Percentiles rank a stretch among this genome's conserved stretches.
phyloP scores from a whole-genome alignment of 2,888 invertebrate genomes.

The Aplocera efformata region DNA sequence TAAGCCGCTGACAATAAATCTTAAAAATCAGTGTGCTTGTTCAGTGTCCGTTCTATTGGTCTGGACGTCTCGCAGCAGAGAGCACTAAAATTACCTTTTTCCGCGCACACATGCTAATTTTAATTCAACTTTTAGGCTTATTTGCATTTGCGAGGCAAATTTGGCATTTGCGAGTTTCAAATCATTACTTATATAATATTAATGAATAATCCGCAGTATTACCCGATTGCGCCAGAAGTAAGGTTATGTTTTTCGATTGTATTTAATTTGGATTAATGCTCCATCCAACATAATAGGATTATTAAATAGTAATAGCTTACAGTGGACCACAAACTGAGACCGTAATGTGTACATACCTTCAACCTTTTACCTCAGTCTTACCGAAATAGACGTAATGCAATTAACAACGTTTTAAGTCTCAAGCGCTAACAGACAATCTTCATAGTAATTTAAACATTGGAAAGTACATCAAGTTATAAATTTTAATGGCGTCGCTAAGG shows the following conservation, averaged over 20 bases:
- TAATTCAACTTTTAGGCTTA: slow-evolving; percentile 22
- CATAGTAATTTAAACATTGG: slow-evolving; percentile 31
- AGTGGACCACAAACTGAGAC: too few relatives aligned
- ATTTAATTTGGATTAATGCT: too few relatives aligned
- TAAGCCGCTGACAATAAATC: too few relatives aligned
- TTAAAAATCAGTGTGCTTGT: too few relatives aligned
- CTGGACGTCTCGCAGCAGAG: slow-evolving; percentile 2
- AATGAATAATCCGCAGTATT: neutral
- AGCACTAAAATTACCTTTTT: slow-evolving; percentile 18
- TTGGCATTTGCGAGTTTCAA: neutral
- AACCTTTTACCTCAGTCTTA: slow-evolving; percentile 4
- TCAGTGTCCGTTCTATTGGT: too few relatives aligned
- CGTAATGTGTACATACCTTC: too few relatives aligned
- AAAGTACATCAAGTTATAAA: slow-evolving; percentile 28
- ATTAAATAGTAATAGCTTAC: too few relatives aligned
- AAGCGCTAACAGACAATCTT: slow-evolving; percentile 26
- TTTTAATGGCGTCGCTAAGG: slow-evolving; percentile 21
- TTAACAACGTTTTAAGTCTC: slow-evolving; percentile 23
- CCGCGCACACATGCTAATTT: slow-evolving; percentile 24
- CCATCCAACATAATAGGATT: too few relatives aligned
- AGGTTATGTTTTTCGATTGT: too few relatives aligned
- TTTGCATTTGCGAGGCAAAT: slow-evolving; percentile 15
- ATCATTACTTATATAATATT: neutral
- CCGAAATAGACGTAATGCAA: slow-evolving; percentile 21
- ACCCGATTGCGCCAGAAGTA: neutral